These are phyloP conservation scores for Diadegma fenestrale DNA, from an alignment of 2,888 invertebrate species.

Conservation along the genomic window DNA sequence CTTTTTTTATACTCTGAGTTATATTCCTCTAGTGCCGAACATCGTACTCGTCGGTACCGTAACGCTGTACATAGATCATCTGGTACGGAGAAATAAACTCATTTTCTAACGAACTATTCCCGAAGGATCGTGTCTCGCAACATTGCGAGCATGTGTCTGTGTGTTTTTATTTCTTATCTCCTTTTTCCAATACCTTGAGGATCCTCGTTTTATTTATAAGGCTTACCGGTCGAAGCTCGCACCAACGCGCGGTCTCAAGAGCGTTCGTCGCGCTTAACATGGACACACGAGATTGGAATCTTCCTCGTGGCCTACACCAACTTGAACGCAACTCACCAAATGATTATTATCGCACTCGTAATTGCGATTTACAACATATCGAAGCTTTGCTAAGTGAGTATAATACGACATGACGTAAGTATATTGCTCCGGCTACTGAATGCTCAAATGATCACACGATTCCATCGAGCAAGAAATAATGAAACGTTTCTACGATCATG, in stretches of 20 bases:
- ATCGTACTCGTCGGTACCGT: constrained; percentile 82
- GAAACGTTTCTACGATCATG: constrained; percentile 24
- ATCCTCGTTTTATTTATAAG: constrained; percentile 43
- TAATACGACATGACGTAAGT: constrained; percentile 57
- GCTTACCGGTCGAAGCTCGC: constrained; percentile 45
- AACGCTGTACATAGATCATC: constrained; percentile 84
- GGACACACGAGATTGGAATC: constrained; percentile 60
- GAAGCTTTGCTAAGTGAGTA: constrained; percentile 59
- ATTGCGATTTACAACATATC: constrained; percentile 67
- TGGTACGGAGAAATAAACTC: constrained; percentile 85
- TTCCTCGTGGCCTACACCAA: constrained; percentile 36
- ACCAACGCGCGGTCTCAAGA: constrained; percentile 45
- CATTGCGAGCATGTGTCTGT: constrained; percentile 32
- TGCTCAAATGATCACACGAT: constrained; percentile 23
- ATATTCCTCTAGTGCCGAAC: constrained; percentile 77
- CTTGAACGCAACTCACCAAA: constrained; percentile 47
- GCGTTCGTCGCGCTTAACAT: constrained; percentile 48
- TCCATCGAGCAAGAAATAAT: constrained; percentile 26
- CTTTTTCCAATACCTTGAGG: constrained; percentile 38
- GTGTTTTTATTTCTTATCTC: constrained; percentile 44
- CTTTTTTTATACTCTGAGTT: constrained; percentile 77
- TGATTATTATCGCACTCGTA: constrained; percentile 66
- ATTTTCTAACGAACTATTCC: constrained; percentile 82
- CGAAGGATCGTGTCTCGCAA: constrained; percentile 39
- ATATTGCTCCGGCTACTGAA: constrained; percentile 40